These are phyloP conservation scores for Macrosiphum euphorbiae DNA, from an alignment of 2,888 invertebrate species.

Conservation along the genomic window DNA sequence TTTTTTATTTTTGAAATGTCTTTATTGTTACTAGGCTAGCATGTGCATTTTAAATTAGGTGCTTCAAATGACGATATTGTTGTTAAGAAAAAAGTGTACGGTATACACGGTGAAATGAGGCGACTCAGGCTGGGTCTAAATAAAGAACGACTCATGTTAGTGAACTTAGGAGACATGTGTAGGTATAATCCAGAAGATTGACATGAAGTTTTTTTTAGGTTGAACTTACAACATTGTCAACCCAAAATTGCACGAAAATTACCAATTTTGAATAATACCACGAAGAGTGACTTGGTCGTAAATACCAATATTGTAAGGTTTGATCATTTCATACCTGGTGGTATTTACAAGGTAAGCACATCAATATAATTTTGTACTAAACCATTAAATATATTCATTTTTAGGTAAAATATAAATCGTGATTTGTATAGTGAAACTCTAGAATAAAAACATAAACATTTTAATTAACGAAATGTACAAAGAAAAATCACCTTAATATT, in stretches of 20 bases:
- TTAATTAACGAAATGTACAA: background rate
- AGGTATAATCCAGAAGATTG: background rate
- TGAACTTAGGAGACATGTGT: background rate
- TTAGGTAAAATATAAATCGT: background rate
- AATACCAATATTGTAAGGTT: background rate
- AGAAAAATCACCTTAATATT: background rate
- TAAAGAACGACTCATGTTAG: slow-evolving; percentile 37
- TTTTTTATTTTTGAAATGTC: background rate
- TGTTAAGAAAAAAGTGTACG: background rate
- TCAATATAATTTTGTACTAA: background rate
- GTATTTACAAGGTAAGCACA: background rate
- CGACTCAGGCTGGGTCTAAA: slow-evolving; percentile 39
- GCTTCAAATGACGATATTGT: background rate
- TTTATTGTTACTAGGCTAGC: background rate
- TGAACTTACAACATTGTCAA: background rate
- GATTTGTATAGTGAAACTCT: background rate
- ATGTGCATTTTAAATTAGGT: slow-evolving; percentile 26
- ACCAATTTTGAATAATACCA: background rate
- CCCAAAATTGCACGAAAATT: background rate
- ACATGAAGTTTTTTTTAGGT: slow-evolving; percentile 8
- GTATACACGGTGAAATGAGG: slow-evolving; percentile 33
- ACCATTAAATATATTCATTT: background rate
- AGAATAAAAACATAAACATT: background rate
- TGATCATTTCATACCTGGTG: background rate
- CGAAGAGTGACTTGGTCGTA: background rate